Conservation (phyloP, 2,797 vertebrate species). For the Knipowitschia caucasica region DNA sequence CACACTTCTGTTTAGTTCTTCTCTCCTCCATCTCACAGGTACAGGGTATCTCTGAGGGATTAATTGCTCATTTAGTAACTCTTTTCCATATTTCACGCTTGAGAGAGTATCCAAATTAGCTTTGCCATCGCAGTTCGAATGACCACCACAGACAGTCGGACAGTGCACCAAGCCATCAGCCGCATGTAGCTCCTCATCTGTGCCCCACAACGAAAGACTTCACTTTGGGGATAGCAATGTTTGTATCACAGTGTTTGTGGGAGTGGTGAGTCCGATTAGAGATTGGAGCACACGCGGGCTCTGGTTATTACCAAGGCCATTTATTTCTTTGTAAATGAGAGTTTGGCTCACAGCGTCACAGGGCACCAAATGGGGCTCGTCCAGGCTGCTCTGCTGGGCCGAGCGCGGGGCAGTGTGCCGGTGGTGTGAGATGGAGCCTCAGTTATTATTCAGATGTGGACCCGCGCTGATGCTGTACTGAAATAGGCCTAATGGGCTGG, state of each 20-base stretch:
- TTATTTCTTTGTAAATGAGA: conserved; percentile 77
- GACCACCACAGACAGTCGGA: conserved; percentile 55
- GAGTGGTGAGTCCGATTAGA: conserved; percentile 47
- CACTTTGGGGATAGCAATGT: conserved; percentile 28
- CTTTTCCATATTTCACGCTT: conserved; percentile 72
- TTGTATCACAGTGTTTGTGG: conserved; percentile 16
- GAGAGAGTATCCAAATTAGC: conserved; percentile 73
- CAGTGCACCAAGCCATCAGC: conserved; percentile 42
- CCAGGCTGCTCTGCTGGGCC: conserved; percentile 66
- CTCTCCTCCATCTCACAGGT: conserved; percentile 53
- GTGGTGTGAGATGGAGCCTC: conserved; percentile 51
- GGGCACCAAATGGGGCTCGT: conserved; percentile 76
- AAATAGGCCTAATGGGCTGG: conserved; percentile 76
- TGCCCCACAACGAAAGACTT: conserved; percentile 36
- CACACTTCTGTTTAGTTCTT: conserved; percentile 39
- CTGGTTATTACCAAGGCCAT: conserved; percentile 66
- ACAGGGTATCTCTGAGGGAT: conserved; percentile 69
- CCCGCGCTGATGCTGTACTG: conserved; percentile 38
- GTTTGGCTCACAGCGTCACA: conserved; percentile 73
- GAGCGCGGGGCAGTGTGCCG: conserved; percentile 49
- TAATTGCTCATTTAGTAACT: conserved; percentile 77
- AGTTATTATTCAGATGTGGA: conserved; percentile 75
- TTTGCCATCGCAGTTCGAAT: conserved; percentile 68
- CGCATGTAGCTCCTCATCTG: conserved; percentile 29
- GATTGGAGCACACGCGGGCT: conserved; percentile 39